Evolutionary conservation across 2,888 invertebrate species (phyloP).

Genomic region (Apotomis betuletana): DNA sequence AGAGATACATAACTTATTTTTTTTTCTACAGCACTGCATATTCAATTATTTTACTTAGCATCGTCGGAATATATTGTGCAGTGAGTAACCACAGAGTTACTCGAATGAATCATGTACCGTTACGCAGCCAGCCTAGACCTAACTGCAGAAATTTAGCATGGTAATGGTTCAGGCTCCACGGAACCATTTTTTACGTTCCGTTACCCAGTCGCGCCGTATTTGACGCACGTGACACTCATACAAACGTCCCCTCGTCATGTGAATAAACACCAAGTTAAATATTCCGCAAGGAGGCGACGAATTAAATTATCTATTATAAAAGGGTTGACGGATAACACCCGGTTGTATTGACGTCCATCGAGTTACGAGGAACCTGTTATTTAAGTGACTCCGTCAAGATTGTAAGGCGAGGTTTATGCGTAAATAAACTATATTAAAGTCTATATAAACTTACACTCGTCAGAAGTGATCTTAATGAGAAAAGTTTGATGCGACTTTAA

Average conservation of each 20-base stretch:
- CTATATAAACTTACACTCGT: conserved; percentile 75
- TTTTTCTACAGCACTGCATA: no score
- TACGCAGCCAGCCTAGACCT: conserved; percentile 56
- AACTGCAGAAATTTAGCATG: conserved; percentile 64
- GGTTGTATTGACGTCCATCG: conserved; percentile 28
- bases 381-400: conserved; percentile 20
- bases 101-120: conserved; percentile 51
- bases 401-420: conserved; percentile 58
- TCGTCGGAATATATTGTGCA: not conserved
- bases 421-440: conserved; percentile 65
- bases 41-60: no score
- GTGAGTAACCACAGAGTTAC: conserved; percentile 27
- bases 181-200: conserved; percentile 64
- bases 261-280: conserved; percentile 51
- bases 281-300: conserved; percentile 4
- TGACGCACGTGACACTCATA: conserved; percentile 65
- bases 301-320: conserved; percentile 33
- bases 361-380: conserved; percentile 41
- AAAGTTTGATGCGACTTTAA: conserved; percentile 81
- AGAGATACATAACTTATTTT: no score
- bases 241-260: conserved; percentile 54
- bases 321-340: conserved; percentile 32
- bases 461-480: conserved; percentile 81
- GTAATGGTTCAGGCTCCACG: conserved; percentile 62
- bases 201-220: conserved; percentile 64